These are phyloP conservation scores for Drosophila anceps DNA, from an alignment of 2,888 invertebrate genomes.

Conservation along the genomic window DNA sequence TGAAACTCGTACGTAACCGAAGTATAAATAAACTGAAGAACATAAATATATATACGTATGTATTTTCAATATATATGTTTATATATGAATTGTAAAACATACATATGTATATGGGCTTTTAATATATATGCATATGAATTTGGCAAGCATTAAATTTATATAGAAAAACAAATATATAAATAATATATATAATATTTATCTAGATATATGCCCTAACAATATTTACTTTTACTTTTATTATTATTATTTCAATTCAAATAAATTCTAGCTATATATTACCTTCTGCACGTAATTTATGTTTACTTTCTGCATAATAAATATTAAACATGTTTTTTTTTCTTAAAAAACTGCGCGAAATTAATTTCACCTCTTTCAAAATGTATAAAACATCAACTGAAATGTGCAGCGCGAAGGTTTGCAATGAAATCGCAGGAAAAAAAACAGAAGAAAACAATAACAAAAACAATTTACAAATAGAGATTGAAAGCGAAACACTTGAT, in stretches of 20 bases:
- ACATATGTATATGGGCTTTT: too few relatives aligned
- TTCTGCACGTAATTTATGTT: slow-evolving; percentile 55
- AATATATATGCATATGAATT: too few relatives aligned
- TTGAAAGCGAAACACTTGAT: slow-evolving; percentile 27
- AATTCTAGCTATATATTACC: slow-evolving; percentile 51
- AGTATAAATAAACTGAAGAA: slow-evolving; percentile 28
- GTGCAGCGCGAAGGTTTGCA: slow-evolving; percentile 10
- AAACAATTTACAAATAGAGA: slow-evolving; percentile 18
- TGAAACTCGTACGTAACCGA: slow-evolving; percentile 34
- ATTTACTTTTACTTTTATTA: slow-evolving; percentile 30
- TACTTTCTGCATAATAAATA: slow-evolving; percentile 38
- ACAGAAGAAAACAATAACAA: slow-evolving; percentile 12
- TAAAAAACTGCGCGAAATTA: background rate
- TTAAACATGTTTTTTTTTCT: slow-evolving; percentile 31
- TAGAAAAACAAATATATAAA: background rate
- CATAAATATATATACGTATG: background rate
- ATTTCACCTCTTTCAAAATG: slow-evolving; percentile 21
- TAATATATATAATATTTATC: background rate
- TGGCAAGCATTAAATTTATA: slow-evolving; percentile 36
- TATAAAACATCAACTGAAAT: slow-evolving; percentile 39
- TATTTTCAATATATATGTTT: background rate
- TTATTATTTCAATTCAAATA: background rate
- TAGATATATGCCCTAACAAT: slow-evolving; percentile 20
- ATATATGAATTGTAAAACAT: too few relatives aligned
- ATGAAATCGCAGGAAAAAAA: slow-evolving; percentile 28